These are phyloP conservation scores for Torymus tubicola DNA, from an alignment of 2,888 invertebrate species.

Conservation along the genomic window DNA sequence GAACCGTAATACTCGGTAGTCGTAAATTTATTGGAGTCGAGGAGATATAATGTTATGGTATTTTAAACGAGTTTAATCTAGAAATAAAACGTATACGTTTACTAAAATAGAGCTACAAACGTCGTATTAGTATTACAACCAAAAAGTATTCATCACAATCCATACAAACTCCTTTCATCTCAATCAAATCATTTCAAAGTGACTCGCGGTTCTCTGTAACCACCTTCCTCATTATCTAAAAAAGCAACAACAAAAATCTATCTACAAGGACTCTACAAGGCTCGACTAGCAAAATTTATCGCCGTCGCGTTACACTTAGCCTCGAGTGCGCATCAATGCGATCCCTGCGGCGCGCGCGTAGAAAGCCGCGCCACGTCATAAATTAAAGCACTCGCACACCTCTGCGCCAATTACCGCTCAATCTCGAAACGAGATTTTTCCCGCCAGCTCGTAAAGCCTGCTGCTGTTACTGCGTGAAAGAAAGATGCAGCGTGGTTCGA, in stretches of 20 bases:
- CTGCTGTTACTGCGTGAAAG: neutral
- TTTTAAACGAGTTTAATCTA: too few species aligned
- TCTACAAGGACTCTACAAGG: neutral
- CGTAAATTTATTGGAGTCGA: too few species aligned
- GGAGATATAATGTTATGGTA: too few species aligned
- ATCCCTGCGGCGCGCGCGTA: neutral
- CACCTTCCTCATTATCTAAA: neutral
- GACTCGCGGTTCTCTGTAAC: too few species aligned
- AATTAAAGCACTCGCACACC: conserved; percentile 25
- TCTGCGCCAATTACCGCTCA: conserved; percentile 32
- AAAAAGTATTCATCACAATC: too few species aligned
- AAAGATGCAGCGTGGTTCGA: neutral
- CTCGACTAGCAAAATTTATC: neutral
- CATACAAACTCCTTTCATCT: too few species aligned
- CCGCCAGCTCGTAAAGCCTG: conserved; percentile 24
- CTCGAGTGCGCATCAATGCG: neutral
- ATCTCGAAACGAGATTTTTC: conserved; percentile 27
- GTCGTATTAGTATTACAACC: too few species aligned
- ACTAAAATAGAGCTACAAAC: too few species aligned
- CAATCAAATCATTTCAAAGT: too few species aligned
- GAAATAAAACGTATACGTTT: too few species aligned
- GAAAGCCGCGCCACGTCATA: conserved; percentile 41
- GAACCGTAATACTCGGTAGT: too few species aligned
- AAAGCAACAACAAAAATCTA: neutral
- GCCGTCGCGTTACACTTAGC: conserved; percentile 22